Evolutionary conservation across 2,888 invertebrate genomes (phyloP).

Genomic region (Drosophila setosimentum): DNA sequence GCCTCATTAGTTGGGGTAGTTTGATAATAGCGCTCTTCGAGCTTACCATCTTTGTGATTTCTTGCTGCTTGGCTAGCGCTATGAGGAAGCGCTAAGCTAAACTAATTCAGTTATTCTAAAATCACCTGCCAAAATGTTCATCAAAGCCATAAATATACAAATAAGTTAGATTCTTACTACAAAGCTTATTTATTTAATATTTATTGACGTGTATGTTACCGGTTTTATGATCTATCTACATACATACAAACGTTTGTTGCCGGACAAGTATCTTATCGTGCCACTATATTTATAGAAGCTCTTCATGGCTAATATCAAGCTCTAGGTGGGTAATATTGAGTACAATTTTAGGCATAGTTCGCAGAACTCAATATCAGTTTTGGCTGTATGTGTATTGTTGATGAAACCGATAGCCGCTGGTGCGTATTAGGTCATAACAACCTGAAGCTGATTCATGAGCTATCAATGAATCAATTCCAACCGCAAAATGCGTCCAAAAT

Average conservation of each 20-base stretch:
- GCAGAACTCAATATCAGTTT: constrained; percentile 32
- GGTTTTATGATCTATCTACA: constrained; percentile 33
- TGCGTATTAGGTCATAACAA: constrained; percentile 42
- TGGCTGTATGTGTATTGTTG: not conserved
- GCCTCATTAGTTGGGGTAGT: constrained; percentile 88
- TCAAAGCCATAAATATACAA: constrained; percentile 59
- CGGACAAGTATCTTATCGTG: constrained; percentile 43
- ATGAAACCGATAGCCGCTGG: constrained; percentile 6
- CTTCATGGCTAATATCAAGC: constrained; percentile 16
- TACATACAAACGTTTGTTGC: constrained; percentile 3
- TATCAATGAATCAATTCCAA: constrained; percentile 46
- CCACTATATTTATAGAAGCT: constrained; percentile 14
- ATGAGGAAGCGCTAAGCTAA: constrained; percentile 87
- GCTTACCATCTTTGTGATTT: constrained; percentile 91
- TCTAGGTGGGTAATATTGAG: constrained; percentile 6
- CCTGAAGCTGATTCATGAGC: constrained; percentile 34
- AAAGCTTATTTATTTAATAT: not conserved
- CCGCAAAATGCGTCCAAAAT: constrained; percentile 16
- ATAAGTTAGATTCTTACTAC: constrained; percentile 24
- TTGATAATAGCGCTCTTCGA: constrained; percentile 90
- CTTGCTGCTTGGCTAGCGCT: constrained; percentile 93
- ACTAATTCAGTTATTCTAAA: not conserved
- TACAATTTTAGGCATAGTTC: constrained; percentile 33
- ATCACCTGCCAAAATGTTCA: constrained; percentile 30
- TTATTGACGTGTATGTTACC: constrained; percentile 18